Conservation (phyloP, 2,888 invertebrate species). For the Toxonevra muliebris region DNA sequence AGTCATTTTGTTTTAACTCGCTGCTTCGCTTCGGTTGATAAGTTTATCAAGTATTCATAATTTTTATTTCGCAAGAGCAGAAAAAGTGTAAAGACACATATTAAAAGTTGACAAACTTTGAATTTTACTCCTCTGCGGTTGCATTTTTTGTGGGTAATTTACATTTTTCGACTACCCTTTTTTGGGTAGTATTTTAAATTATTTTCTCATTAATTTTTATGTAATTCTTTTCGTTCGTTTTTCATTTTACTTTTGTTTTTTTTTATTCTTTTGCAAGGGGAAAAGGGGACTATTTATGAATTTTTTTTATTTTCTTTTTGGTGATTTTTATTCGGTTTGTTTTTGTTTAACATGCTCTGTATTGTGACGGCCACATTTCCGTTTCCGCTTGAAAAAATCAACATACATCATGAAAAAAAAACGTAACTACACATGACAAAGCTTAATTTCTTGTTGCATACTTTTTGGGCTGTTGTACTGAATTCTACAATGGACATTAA, state of each 20-base stretch:
- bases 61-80: constrained; percentile 11
- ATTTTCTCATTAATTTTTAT: constrained; percentile 24
- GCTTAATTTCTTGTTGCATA: background rate
- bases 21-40: constrained; percentile 4
- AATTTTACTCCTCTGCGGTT: background rate
- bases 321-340: background rate
- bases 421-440: too few relatives aligned
- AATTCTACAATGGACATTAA: constrained; percentile 46
- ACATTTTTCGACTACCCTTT: constrained; percentile 4
- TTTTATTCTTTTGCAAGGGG: background rate
- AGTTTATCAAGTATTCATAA: constrained; percentile 14
- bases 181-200: constrained; percentile 22
- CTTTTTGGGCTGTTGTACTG: constrained; percentile 6
- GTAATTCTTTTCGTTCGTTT: constrained; percentile 7
- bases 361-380: too few relatives aligned
- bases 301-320: constrained; percentile 11
- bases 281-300: constrained; percentile 7
- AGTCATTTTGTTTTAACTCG: background rate
- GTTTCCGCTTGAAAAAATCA: too few relatives aligned
- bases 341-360: background rate
- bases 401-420: too few relatives aligned
- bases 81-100: background rate
- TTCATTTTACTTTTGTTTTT: constrained; percentile 1
- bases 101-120: background rate
- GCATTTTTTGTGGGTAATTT: background rate